phyloP scores from a whole-genome alignment of 2,113 vertebrate genomes.

The Dipodomys ordii region DNA sequence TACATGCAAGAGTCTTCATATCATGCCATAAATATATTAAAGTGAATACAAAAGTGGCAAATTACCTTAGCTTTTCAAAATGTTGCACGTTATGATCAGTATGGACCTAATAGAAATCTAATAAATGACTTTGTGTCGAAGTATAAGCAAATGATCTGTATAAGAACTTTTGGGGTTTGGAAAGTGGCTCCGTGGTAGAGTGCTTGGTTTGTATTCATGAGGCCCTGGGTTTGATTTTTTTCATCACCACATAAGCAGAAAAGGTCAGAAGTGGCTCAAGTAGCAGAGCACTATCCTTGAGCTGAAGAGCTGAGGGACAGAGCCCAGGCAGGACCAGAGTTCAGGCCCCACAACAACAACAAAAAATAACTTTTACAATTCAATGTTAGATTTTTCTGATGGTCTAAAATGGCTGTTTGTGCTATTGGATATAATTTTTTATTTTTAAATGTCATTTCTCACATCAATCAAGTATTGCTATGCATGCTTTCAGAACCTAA shows the following conservation, averaged over 20 bases:
- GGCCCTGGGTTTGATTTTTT: no score
- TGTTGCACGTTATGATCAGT: background rate
- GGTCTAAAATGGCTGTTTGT: constrained; percentile 4
- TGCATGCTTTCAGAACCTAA: constrained; percentile 25
- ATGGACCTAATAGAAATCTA: background rate
- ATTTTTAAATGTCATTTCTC: background rate
- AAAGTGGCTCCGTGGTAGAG: no score
- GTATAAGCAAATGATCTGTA: no score
- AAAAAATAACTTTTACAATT: background rate
- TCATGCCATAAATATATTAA: constrained; percentile 38
- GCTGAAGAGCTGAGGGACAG: no score
- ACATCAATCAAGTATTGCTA: constrained; percentile 26
- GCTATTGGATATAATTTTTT: background rate
- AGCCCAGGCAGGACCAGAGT: no score
- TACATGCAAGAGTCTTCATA: background rate
- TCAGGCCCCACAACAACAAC: no score
- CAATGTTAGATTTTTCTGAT: background rate
- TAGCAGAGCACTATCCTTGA: no score
- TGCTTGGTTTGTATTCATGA: no score
- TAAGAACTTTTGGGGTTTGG: no score
- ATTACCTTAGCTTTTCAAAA: constrained; percentile 23
- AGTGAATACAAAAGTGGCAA: background rate
- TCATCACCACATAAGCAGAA: no score
- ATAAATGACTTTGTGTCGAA: constrained; percentile 16
- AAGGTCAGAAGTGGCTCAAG: no score